Conservation (phyloP, 2,113 vertebrate genomes). For the Dasyurus viverrinus region DNA sequence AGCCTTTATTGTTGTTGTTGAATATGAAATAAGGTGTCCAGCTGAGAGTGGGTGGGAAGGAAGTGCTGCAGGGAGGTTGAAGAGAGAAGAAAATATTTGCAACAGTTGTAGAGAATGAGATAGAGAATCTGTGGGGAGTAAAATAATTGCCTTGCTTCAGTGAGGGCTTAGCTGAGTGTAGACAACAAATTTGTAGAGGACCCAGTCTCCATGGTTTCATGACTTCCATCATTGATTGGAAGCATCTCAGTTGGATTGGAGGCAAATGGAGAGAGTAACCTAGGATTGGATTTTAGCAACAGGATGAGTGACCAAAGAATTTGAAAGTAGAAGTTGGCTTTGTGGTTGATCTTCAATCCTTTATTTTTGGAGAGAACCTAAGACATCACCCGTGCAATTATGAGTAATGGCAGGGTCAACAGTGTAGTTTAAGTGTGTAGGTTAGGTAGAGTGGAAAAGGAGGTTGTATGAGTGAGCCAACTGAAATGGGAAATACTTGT, state of each 20-base stretch:
- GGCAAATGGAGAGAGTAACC: neutral
- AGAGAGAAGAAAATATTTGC: neutral
- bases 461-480: neutral
- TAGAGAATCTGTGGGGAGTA: neutral
- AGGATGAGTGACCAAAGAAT: neutral
- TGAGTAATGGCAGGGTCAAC: neutral
- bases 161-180: neutral
- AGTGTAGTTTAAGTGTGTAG: neutral
- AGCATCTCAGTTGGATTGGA: neutral
- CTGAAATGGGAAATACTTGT: neutral
- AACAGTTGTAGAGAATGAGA: neutral
- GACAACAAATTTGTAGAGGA: neutral
- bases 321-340: neutral
- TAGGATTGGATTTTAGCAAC: neutral
- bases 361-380: neutral
- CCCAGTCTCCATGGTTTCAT: neutral
- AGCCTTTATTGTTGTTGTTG: neutral
- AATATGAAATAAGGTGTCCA: neutral
- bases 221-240: neutral
- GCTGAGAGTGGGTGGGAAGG: neutral
- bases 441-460: neutral
- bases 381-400: neutral
- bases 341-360: neutral
- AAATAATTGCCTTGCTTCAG: neutral
- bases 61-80: neutral